Conservation (phyloP, 1,140 invertebrate genomes). For the Hesperophylax magnus region DNA sequence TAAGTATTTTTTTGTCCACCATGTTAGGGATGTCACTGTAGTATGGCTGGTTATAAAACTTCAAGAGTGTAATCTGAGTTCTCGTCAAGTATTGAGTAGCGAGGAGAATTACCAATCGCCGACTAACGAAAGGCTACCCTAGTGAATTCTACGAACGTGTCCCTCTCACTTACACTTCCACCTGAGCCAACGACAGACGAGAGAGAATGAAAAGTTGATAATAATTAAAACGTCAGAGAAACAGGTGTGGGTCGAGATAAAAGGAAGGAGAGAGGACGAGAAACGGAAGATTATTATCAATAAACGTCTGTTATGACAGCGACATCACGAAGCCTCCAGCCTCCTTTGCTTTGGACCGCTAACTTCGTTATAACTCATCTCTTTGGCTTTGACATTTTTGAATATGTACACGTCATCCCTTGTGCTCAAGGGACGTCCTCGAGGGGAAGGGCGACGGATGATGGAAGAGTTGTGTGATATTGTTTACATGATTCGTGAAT, state of each 20-base stretch:
- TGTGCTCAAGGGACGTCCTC: not conserved
- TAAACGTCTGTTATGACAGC: slow-evolving; percentile 32
- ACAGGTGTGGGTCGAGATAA: slow-evolving; percentile 48
- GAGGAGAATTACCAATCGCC: no score
- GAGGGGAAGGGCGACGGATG: not conserved
- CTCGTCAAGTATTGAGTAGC: no score
- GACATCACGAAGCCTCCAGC: slow-evolving; percentile 1
- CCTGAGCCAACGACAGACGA: not conserved
- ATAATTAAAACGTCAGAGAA: slow-evolving; percentile 52
- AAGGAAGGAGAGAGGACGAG: slow-evolving; percentile 36
- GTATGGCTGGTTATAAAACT: no score
- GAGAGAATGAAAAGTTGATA: slow-evolving; percentile 48
- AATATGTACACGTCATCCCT: slow-evolving; percentile 1
- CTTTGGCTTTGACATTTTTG: slow-evolving; percentile 39
- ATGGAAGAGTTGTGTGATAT: not conserved
- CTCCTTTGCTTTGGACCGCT: slow-evolving; percentile 7
- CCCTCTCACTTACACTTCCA: no score
- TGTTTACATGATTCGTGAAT: not conserved
- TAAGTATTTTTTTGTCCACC: no score
- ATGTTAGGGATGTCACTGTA: no score
- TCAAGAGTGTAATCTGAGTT: no score
- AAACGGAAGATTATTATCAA: slow-evolving; percentile 29
- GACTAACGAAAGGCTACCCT: no score
- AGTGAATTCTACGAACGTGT: no score
- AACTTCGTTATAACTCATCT: slow-evolving; percentile 35